Evolutionary conservation across 2,113 vertebrate genomes (phyloP), one percentile per base, ranked within the genome.

Genomic region (Lepisosteus oculatus): DNA sequence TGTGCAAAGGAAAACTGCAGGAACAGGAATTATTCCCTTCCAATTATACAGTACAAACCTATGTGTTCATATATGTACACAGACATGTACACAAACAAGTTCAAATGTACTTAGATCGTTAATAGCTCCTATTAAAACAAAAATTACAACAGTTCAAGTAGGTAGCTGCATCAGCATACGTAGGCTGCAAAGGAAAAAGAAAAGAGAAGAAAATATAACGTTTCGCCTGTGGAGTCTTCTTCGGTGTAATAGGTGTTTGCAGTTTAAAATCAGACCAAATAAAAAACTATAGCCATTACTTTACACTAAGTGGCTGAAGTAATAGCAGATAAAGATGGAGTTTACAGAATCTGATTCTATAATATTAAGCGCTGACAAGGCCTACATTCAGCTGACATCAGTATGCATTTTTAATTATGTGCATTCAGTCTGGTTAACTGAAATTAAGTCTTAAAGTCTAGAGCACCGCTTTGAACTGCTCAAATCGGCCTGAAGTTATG

Each of bases 401-500:
- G 63, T 73, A 75, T 72, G 73, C 77, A 75, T 69, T 59, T 66
- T 78, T 75, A 67, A 72, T 68, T 55, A 69, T 51, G 54, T 72
- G 72, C 65, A 73, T 70, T 79, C 74, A 79, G 73, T 71, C 51
- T 71, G 72, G 70, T 79, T 79, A 71, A 79, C 76, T 79, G 76
- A 79, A 76, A 76, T 74, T 62, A 71, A 71, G 71, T 54, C 71
- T 64, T 70, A 64, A 72, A 73, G 68, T 70, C 47, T 64, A 13
- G 6, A 62, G 62, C 70, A 43, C 59, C 67, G 65, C 77, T 79
- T 79, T 79, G 71, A 79, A 76, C 68, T 73, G 70, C 75, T 79
- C 74, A 79, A 78, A 75, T 72, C 73, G 56, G 44, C 55, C 67
- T 67, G 69, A 66, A 61, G 65, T 70, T 72, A 78, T 63, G 69